These are phyloP conservation scores for Poecilia velifera DNA, from an alignment of 2,797 vertebrate genomes.

Conservation along the genomic window DNA sequence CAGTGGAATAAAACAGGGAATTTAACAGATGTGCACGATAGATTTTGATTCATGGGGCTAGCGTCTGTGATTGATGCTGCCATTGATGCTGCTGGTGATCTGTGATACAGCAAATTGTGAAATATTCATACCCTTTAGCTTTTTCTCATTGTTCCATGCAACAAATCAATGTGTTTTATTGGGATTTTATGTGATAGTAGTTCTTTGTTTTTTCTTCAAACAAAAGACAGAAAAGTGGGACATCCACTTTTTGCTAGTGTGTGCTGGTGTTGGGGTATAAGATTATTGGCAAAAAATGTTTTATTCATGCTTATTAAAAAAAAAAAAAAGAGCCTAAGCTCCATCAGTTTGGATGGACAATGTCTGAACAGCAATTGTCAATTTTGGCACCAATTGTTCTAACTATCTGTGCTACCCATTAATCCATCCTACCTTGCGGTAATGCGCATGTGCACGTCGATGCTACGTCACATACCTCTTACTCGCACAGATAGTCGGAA, in stretches of 20 bases:
- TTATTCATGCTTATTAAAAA: not conserved
- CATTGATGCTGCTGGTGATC: constrained; percentile 29
- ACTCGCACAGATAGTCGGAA: no score
- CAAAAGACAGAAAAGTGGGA: not conserved
- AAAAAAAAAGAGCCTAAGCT: no score
- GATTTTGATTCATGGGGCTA: constrained; percentile 42
- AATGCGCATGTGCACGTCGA: no score
- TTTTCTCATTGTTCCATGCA: not conserved
- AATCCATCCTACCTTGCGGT: no score
- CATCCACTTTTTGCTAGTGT: not conserved
- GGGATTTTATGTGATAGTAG: not conserved
- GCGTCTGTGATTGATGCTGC: constrained; percentile 21
- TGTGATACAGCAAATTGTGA: constrained; percentile 24
- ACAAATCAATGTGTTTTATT: not conserved
- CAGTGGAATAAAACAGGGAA: constrained; percentile 27
- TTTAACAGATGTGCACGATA: constrained; percentile 58
- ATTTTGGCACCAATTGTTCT: not conserved
- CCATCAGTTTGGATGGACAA: not conserved
- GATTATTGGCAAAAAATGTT: no score
- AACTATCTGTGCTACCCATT: no score
- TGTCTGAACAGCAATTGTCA: not conserved
- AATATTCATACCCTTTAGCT: constrained; percentile 3
- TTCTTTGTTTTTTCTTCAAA: not conserved
- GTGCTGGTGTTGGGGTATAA: not conserved
- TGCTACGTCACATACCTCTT: no score